Base-by-base conservation (phyloP, 2,888 invertebrate species). In the Ormyrus thymus region DNA sequence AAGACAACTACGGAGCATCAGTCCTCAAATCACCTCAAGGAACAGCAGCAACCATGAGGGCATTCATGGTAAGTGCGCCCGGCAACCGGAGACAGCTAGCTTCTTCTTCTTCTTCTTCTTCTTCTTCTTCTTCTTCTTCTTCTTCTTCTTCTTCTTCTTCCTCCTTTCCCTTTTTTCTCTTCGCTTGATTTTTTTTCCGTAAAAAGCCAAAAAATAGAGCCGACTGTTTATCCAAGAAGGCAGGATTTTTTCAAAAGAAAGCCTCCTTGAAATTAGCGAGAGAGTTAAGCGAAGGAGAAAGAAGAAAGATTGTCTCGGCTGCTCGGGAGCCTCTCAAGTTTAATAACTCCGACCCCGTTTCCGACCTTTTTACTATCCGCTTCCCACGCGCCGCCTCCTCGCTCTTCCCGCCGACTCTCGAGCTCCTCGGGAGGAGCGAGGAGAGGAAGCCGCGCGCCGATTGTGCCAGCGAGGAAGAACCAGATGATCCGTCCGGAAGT, bases 31-130 rank as follows among this genome's bases (percentile, higher is more conserved):
- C 87, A 29, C 29, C 48, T 65, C 69, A 87, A 88, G 87, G 86
- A 86, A 86, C 85, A 85, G 87, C 88, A 88, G 86, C 86, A 87
- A 89, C 86, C 89, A 90, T 90, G 90, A 90, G 90, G 89, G 90
- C 89, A 89, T 90, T 90, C 88, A 86, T 90, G 89, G 90, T 90
- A 87, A 90, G 90, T 89, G 84, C 82, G 80, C 82, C 15, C 58
- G 55, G 48, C 6, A 29, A 29, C 9, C 48, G 11, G 10, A 6
- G n/a, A 61, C 46, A 53, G 11, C 61, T n/a, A n/a, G n/a, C n/a
- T n/a, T n/a, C n/a, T 29, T 29, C 29, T 29, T 29, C 29, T 29
- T 29, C 29, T 29, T 3, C 29, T 29, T 29, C 29, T 29, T 29
- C 29, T 29, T 29, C 29, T 29, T 29, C 29, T 29, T 29, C 29